A percentile compares a stretch with the other conserved stretches of the same genome.
Evolutionary conservation across 2,113 vertebrate genomes (phyloP).

Genomic region (Glareola pratincola): DNA sequence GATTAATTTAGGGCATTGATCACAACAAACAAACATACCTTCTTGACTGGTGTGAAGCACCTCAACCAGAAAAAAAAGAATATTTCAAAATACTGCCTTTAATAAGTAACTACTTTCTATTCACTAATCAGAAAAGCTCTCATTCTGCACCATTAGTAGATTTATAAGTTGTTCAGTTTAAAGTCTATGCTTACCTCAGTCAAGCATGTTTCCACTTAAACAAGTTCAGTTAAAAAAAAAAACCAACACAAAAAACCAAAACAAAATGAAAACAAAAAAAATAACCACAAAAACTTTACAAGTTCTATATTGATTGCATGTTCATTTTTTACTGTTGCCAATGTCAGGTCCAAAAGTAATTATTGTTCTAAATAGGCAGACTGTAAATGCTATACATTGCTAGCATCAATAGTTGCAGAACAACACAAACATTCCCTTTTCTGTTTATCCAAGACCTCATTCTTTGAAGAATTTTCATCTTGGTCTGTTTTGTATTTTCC

Average conservation of each 20-base stretch:
- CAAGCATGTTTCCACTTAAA: not conserved
- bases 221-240: not conserved
- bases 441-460: not conserved
- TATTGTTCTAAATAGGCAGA: not conserved
- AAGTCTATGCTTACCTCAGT: not conserved
- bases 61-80: not conserved
- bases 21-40: not conserved
- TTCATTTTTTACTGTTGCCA: not conserved
- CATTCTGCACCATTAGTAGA: not conserved
- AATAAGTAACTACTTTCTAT: not conserved
- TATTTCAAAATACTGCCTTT: not conserved
- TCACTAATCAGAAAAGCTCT: not conserved
- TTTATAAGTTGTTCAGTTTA: not conserved
- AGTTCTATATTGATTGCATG: not conserved
- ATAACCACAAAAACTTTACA: not conserved
- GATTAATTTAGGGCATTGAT: not conserved
- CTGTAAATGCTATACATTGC: not conserved
- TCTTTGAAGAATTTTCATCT: not conserved
- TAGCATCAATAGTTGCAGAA: not conserved
- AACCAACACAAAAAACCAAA: not conserved
- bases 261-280: not conserved
- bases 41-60: not conserved
- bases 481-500: constrained; percentile 28
- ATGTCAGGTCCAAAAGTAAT: not conserved
- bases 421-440: not conserved